phyloP scores from a whole-genome alignment of 2,113 vertebrate genomes.

The Pedetes capensis region DNA sequence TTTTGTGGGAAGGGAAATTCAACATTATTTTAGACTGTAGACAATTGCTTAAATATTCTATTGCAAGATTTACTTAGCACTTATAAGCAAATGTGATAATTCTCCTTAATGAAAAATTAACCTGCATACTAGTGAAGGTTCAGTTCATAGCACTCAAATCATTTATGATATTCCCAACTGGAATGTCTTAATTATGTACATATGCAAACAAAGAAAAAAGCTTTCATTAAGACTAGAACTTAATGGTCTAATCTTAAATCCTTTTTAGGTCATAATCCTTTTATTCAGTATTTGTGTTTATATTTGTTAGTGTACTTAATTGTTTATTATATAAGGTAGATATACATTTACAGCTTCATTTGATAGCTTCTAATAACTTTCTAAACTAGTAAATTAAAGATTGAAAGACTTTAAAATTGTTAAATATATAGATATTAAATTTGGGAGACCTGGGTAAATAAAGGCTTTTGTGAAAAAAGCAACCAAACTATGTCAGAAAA shows the following conservation, averaged over 20 bases:
- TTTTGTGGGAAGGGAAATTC: slow-evolving; percentile 77
- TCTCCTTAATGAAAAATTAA: slow-evolving; percentile 27
- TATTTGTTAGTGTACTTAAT: background rate
- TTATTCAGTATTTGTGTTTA: background rate
- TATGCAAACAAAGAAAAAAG: background rate
- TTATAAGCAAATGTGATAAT: slow-evolving; percentile 62
- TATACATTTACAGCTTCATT: background rate
- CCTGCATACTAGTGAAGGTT: slow-evolving; percentile 2
- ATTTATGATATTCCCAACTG: background rate
- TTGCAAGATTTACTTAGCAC: slow-evolving; percentile 52
- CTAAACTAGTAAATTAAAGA: slow-evolving; percentile 7
- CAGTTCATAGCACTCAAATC: background rate
- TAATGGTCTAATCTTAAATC: background rate
- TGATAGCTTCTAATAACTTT: background rate
- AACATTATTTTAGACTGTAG: slow-evolving; percentile 61
- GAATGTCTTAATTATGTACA: background rate
- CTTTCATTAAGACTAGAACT: slow-evolving; percentile 16
- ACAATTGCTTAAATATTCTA: slow-evolving; percentile 60
- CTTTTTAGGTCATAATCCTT: background rate
- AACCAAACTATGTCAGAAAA: background rate
- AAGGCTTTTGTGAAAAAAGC: background rate
- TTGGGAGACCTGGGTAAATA: background rate
- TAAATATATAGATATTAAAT: background rate
- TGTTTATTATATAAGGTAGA: background rate
- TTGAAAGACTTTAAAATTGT: background rate